Evolutionary conservation across 2,888 invertebrate genomes (phyloP), one percentile per base, ranked within the genome.

Genomic region (Pollenia angustigena): DNA sequence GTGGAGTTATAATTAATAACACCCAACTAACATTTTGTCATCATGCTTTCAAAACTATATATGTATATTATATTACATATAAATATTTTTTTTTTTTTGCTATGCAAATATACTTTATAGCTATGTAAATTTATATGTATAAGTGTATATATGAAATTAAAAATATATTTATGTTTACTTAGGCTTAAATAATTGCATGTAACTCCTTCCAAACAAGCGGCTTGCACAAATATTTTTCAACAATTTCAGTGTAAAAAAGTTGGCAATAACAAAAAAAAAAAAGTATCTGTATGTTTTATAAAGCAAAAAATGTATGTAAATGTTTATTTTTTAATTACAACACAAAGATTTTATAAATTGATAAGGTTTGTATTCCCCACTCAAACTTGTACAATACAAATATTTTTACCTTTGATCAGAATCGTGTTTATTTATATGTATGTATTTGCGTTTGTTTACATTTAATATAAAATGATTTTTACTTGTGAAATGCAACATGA

Each of bases 251-350:
- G 40, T 1, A 66, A 48, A 68, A 40, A 69, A 52, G 7, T 69
- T 11, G 12, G 9, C 54, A 71, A 42, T 54, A 7, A 18, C 6
- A 44, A 16, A 2, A 16, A 40, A 60, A 40, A 62, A 16, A 44
- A 18, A 18, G 4, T 32, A 32, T 32, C 6, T 62, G 40, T 58
- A 9, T 44, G 48, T 56, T 46, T 42, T 50, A 42, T 60, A 68
- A 66, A 69, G 23, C 56, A 68, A 48, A 85, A 32, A 32, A 32
- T 32, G 32, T 42, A 72, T 72, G 64, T 75, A 79, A 84, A 81
- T 86, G 81, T 86, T 84, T 71, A 81, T 79, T 88, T 85, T 86
- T 85, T 86, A 88, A 86, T 86, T 88, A 84, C 85, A 76, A 69
- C 71, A 75, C 18, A 81, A 81, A 75, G 83, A 86, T 81, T 83